phyloP scores from a whole-genome alignment of 2,113 vertebrate genomes.

The Scomber scombrus region DNA sequence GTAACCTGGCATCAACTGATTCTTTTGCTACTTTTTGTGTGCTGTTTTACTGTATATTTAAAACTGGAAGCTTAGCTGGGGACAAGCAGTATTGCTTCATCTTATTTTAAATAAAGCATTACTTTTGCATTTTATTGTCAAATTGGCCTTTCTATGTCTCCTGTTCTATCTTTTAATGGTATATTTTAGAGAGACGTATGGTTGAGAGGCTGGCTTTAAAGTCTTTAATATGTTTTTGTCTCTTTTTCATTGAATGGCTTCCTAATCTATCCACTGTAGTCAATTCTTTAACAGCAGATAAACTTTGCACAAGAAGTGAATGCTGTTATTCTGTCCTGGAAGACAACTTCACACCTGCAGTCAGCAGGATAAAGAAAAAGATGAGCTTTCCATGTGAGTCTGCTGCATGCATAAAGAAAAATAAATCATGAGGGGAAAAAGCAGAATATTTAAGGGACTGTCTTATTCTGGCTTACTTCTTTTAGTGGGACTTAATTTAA shows the following conservation, averaged over 20 bases:
- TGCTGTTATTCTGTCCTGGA: background rate
- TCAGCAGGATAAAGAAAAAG: background rate
- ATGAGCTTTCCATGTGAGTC: slow-evolving; percentile 53
- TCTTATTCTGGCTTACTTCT: background rate
- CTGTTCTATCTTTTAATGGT: background rate
- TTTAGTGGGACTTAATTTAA: background rate
- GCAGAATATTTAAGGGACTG: too few species aligned
- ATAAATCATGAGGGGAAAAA: too few species aligned
- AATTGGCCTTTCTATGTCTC: background rate
- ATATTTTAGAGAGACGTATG: too few species aligned
- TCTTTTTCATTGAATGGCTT: background rate
- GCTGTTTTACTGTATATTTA: background rate
- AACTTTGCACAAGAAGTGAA: background rate
- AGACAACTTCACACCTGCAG: background rate
- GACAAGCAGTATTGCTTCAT: background rate
- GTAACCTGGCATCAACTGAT: background rate
- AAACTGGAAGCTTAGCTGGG: background rate
- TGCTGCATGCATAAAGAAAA: background rate
- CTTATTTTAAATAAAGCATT: too few species aligned
- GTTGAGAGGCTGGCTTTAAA: too few species aligned
- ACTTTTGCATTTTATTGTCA: background rate
- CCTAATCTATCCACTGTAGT: background rate
- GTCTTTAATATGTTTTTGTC: too few species aligned
- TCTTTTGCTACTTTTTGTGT: background rate
- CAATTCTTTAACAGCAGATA: background rate